Base-by-base conservation (phyloP, 2,797 vertebrate species). In the Odontamblyopus lacepedii region DNA sequence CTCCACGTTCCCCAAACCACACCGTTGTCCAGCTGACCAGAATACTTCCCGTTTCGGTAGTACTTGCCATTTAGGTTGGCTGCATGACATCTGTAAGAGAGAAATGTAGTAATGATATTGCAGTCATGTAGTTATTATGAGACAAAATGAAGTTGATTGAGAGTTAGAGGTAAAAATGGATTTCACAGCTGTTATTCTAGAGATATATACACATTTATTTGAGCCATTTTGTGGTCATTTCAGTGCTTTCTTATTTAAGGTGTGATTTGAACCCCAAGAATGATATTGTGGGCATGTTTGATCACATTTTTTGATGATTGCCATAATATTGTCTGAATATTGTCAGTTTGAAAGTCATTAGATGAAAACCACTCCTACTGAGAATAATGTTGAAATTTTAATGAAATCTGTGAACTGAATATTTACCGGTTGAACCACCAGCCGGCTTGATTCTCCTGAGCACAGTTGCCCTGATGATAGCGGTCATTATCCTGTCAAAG, bases 391-490 rank as follows among this genome's bases (percentile, higher is more conserved):
- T 57, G 56, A 59, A 8, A 6, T 55, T 55, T 19, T 9, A 53
- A 19, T 57, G 26, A 59, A 11, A 26, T 23, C 7, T 57, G n/a
- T 23, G 55, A 23, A 57, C n/a, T 27, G 26, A 60, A 23, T 15
- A 27, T 50, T 84, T 89, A 97, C 96, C 96, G 96, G 93, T 97
- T 97, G 76, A 94, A 98, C 96, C 96, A 98, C 96, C 96, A 97
- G 12, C 96, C 96, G 0, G 92, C 93, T 59, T 88, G 86, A 78
- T 95, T 96, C 86, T 97, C 96, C 74, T 85, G 63, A 0, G 96
- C 95, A 75, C 96, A 98, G 91, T 86, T 97, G 80, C 96, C 96
- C 65, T 93, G 89, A 70, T 91, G 79, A 87, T 93, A 97, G 60
- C 94, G 94, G 80, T 97, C 96, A 0, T 97, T 95, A 78, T 97